Base-by-base conservation (phyloP, 2,797 vertebrate genomes). In the Netta rufina region DNA sequence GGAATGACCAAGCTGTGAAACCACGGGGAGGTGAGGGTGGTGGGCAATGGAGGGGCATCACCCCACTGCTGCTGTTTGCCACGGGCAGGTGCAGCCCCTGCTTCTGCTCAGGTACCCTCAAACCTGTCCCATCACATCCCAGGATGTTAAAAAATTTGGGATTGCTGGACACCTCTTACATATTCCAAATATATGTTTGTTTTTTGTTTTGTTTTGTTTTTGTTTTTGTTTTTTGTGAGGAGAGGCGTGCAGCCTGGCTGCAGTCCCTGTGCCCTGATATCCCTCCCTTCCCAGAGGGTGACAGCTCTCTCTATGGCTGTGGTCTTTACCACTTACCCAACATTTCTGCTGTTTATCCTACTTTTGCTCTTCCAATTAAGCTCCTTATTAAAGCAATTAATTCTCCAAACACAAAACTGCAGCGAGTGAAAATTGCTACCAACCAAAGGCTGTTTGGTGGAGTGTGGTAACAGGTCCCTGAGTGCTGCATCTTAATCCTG, bases 381-480 rank as follows among this genome's bases (percentile, higher is more conserved):
- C 39, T 90, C 70, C 90, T 92, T 96, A 94, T 93, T 95, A 93
- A 97, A 93, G 92, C 83, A 96, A 95, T 96, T 96, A 92, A 90
- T 92, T 94, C 71, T 92, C 92, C 80, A 93, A 92, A 94, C 81
- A 90, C 51, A 79, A 62, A 93, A 81, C 76, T 66, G 93, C 73
- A 87, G 73, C 1, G 8, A 88, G 51, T 53, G 82, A 81, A 87
- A 92, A 84, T 87, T 49, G 84, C 82, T 95, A 77, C 74, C 77
- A 15, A 87, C 64, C 49, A 27, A 95, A 90, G 51, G 75, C 78
- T 82, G 88, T 80, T 90, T 82, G 94, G 90, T 92, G 62, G 84
- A 89, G 86, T 80, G 71, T 89, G 80, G 88, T 83, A 96, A 95
- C 69, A 78, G 91, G 75, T 85, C 3, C 13, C 28, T 4, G 69